Base-by-base conservation (phyloP, 2,888 invertebrate genomes). In the Scaeva pyrastri region DNA sequence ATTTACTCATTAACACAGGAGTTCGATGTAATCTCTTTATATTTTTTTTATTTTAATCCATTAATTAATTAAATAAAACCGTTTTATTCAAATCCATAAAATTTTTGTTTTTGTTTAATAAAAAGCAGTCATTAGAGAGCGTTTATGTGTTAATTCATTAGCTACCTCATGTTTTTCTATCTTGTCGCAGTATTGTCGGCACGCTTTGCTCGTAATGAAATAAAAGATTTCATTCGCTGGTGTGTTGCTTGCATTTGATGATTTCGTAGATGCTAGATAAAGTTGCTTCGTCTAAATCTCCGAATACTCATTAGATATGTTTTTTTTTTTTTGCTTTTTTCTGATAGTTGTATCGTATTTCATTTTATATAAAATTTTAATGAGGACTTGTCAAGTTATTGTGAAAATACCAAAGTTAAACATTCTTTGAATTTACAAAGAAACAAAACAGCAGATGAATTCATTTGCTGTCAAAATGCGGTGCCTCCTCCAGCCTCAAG, bases 71-170 rank as follows among this genome's bases (percentile, higher is more conserved):
- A 48, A 48, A 66, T 14, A 50, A 48, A 48, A 31, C 19, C 66
- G 19, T 50, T 19, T 19, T 36, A 36, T 48, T 66, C 14, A 31
- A 68, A 68, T 36, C 39, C 14, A 68, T 50, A 10, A 50, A 36
- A 26, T 10, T 36, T 19, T 50, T 50, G 5, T 58, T 31, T 58
- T 36, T 36, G 36, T 58, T 16, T 19, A 66, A 48, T 36, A 50
- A 36, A 66, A 50, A 16, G 10, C 12, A 12, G 21, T 36, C 12
- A 8, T 50, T 4, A 36, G 36, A 36, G 36, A 68, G 66, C 2
- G 19, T 60, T 58, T 48, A 36, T 68, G 19, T 14, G 21, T 68
- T 39, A 36, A 68, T 68, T 52, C 50, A 68, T 66, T 23, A 43
- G 62, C 62, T 62, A 43, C 62, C n/a, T 43, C 0, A 43, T 26